phyloP scores from a whole-genome alignment of 2,113 vertebrate genomes.

The Phoxinus phoxinus region DNA sequence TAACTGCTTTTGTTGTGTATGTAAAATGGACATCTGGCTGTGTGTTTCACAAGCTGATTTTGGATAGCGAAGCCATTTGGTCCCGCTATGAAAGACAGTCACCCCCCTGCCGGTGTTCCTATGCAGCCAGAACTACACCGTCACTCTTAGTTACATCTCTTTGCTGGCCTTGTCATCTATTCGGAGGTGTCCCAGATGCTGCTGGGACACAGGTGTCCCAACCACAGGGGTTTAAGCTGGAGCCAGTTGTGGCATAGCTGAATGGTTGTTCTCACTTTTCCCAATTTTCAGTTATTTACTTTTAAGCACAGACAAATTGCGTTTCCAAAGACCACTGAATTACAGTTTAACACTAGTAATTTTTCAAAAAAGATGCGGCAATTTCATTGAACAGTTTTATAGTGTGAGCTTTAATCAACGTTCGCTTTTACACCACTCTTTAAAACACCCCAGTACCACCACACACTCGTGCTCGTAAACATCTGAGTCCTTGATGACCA shows the following conservation, averaged over 20 bases:
- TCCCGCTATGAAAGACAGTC: slow-evolving; percentile 20
- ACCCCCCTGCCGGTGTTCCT: background rate
- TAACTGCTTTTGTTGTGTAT: slow-evolving; percentile 13
- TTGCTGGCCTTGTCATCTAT: slow-evolving; percentile 42
- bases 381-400: slow-evolving; percentile 5
- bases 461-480: background rate
- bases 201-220: slow-evolving; percentile 52
- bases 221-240: slow-evolving; percentile 41
- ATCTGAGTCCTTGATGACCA: background rate
- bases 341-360: background rate
- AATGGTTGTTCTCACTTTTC: background rate
- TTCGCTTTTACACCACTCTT: background rate
- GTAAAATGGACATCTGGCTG: slow-evolving; percentile 39
- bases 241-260: slow-evolving; percentile 33
- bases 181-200: slow-evolving; percentile 48
- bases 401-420: slow-evolving; percentile 13
- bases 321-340: background rate
- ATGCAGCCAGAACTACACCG: slow-evolving; percentile 37
- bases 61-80: slow-evolving; percentile 39
- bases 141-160: slow-evolving; percentile 49
- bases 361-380: background rate
- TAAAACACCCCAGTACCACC: slow-evolving; percentile 6
- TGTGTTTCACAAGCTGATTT: slow-evolving; percentile 40
- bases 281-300: background rate
- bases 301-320: background rate